Evolutionary conservation across 92 coral and sea anemone species (phyloP).

Genomic region (Ricordea florida): DNA sequence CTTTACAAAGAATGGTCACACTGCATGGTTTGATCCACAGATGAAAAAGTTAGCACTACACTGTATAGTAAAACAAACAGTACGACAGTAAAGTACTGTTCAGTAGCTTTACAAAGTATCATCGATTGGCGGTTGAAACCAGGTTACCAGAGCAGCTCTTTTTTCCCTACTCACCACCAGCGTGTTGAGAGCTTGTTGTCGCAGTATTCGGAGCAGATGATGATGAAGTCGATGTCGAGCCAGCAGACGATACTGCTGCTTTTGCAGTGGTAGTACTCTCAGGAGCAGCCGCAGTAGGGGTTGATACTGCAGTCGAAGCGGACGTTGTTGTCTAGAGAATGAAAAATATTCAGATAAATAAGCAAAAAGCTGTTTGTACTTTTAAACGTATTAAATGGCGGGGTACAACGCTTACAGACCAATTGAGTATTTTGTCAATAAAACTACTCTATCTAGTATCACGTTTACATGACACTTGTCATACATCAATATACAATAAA

Average conservation of each 20-base stretch:
- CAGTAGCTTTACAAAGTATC: too few relatives aligned
- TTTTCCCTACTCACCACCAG: neutral
- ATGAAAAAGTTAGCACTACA: too few relatives aligned
- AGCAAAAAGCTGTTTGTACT: neutral
- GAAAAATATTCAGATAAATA: neutral
- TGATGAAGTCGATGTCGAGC: slow-evolving; percentile 8
- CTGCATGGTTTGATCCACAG: too few relatives aligned
- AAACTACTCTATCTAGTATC: neutral
- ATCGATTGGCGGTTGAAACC: too few relatives aligned
- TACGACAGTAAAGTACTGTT: too few relatives aligned
- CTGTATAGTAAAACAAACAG: too few relatives aligned
- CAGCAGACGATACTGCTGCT: slow-evolving; percentile 46
- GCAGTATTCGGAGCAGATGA: neutral
- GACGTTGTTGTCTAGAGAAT: slow-evolving; percentile 16
- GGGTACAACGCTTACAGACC: too few relatives aligned
- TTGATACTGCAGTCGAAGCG: slow-evolving; percentile 6
- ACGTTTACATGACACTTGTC: too few relatives aligned
- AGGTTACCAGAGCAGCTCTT: too few relatives aligned
- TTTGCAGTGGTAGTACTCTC: slow-evolving; percentile 17
- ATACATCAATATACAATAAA: too few relatives aligned
- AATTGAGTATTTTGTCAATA: too few relatives aligned
- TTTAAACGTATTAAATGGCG: neutral
- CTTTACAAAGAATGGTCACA: too few relatives aligned
- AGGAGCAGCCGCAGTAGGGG: slow-evolving; percentile 40
- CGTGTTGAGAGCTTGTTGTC: slow-evolving; percentile 27